Evolutionary conservation across 2,888 invertebrate species (phyloP), one percentile per base, ranked within the genome.

Genomic region (Nesidiocoris tenuis): DNA sequence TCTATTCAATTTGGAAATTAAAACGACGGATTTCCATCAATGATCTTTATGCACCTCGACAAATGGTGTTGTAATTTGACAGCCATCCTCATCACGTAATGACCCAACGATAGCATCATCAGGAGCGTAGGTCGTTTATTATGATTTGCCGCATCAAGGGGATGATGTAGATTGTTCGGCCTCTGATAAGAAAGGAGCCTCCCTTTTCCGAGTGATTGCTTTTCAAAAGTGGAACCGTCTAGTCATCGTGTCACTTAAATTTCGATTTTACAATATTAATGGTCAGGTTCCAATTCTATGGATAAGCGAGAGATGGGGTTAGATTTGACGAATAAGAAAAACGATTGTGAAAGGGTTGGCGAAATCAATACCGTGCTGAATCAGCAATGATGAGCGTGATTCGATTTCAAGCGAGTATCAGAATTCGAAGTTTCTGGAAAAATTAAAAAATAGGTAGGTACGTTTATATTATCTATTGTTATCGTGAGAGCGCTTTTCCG

Each of bases 51-150:
- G n/a, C n/a, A n/a, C n/a, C n/a, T n/a, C n/a, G 23, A 63, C 63
- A 63, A 63, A 63, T 63, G 63, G 63, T 63, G 23, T 23, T 24
- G n/a, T 63, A 63, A 63, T 63, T 63, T 63, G 63, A 63, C 63
- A 63, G 63, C 63, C n/a, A 24, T 63, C 25, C 63, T 63, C 63
- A 63, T 63, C 25, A 23, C 63, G 17, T 63, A 63, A 63, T 63
- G 63, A 63, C 63, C 25, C 17, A 23, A 63, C 23, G 63, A 63
- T 63, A 63, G 23, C 23, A 63, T 23, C 63, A 23, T 23, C n/a
- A 63, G 63, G 63, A 63, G 63, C n/a, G 63, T 19, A 25, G 25
- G 23, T 63, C 63, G 25, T 63, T 63, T 63, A 25, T 63, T 63
- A 63, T 63, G 63, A 63, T 63, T 23, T 63, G 63, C 25, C 25